Base-by-base conservation (phyloP, 2,797 vertebrate species). In the Anguilla obscura region DNA sequence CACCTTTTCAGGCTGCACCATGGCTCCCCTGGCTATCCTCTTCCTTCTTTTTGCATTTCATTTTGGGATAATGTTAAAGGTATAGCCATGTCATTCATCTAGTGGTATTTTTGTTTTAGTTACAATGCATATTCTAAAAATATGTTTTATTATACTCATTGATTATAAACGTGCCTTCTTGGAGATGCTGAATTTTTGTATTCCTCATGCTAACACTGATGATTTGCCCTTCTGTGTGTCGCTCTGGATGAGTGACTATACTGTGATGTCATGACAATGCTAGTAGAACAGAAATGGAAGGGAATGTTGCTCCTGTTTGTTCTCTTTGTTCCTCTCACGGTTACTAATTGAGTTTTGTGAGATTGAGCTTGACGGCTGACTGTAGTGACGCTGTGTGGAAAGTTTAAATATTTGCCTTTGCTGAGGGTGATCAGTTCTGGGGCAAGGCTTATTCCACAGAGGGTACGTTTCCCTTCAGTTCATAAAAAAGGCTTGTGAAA, bases 401-500 rank as follows among this genome's bases (percentile, higher is more conserved):
- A 21, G 16, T n/a, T 52, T 1, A 33, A 0, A 6, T 6, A 0
- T 63, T 30, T 7, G 12, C 36, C 27, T 18, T n/a, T 30, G 16
- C 4, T 30, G 9, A 54, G 50, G 36, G 2, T 1, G 12, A 14
- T 79, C 69, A 71, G 74, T 21, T 1, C 16, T 79, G 74, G 3
- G 6, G 3, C 2, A 33, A 27, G 12, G 50, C 18, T 16, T 9
- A 60, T 33, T 58, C 69, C n/a, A 40, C 16, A 8, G 33, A 71
- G 50, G 33, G 50, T 45, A 71, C 0, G 7, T 24, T 69, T 76
- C 56, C 8, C 33, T 48, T 14, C 71, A 88, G 52, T 82, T 60
- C 91, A 86, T 85, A 88, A 76, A 58, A 27, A 60, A 74, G 63
- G 76, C 76, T 88, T 45, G 71, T 40, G 54, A 85, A 86, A 85